Percentiles rank a stretch among this genome's conserved stretches.
phyloP scores from a whole-genome alignment of 2,797 vertebrate genomes.

The Rousettus madagascariensis region DNA sequence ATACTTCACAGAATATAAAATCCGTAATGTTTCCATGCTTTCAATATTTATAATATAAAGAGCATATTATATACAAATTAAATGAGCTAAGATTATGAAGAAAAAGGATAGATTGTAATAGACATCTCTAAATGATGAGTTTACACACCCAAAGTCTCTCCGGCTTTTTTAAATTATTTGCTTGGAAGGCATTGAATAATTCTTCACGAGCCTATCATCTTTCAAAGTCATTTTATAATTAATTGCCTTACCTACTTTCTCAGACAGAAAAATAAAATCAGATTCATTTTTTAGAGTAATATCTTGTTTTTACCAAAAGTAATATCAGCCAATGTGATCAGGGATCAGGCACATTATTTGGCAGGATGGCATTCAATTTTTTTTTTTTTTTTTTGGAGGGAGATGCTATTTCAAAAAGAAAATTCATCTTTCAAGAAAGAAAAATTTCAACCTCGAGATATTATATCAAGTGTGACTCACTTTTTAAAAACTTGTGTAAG shows the following conservation, averaged over 20 bases:
- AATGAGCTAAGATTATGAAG: neutral
- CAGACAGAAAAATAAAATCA: neutral
- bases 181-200: neutral
- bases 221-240: neutral
- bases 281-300: neutral
- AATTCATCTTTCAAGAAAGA: neutral
- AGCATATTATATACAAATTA: neutral
- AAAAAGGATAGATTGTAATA: neutral
- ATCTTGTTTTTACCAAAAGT: neutral
- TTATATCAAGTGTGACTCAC: neutral
- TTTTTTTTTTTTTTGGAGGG: neutral
- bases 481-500: neutral
- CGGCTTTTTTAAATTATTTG: neutral
- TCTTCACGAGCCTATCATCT: neutral
- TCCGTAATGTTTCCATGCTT: neutral
- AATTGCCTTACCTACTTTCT: neutral
- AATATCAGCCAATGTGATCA: neutral
- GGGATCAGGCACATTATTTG: neutral
- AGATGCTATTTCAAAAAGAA: neutral
- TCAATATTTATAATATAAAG: conserved; percentile 24
- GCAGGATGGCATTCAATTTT: neutral
- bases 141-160: neutral
- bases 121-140: neutral
- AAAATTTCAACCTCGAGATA: neutral
- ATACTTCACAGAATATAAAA: conserved; percentile 18